Conservation (phyloP, 2,888 invertebrate genomes). For the Orchestes rusci region DNA sequence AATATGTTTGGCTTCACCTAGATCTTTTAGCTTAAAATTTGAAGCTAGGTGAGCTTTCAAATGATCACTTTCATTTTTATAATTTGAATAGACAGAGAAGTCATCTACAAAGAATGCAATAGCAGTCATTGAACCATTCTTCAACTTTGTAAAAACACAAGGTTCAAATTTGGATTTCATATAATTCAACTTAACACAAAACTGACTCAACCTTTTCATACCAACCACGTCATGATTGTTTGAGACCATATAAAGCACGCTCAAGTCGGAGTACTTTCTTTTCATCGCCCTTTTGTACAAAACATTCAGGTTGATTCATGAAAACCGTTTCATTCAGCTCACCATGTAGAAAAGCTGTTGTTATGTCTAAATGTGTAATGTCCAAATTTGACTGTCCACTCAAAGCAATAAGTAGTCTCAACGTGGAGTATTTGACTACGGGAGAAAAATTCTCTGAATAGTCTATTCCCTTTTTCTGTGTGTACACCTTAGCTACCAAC, state of each 20-base stretch:
- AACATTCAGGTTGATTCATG: constrained; percentile 27
- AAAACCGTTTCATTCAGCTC: no score
- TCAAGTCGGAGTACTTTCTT: constrained; percentile 19
- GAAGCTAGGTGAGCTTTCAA: constrained; percentile 16
- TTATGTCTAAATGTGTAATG: constrained; percentile 26
- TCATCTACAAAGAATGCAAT: constrained; percentile 27
- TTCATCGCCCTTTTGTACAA: constrained; percentile 8
- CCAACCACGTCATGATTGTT: constrained; percentile 26
- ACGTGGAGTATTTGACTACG: constrained; percentile 23
- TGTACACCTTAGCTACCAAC: constrained; percentile 29
- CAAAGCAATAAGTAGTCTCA: constrained; percentile 25
- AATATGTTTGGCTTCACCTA: constrained; percentile 14
- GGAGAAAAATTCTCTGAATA: constrained; percentile 29
- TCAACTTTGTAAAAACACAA: constrained; percentile 22
- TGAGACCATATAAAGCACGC: constrained; percentile 26
- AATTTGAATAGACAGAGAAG: constrained; percentile 27
- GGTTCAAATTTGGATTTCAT: constrained; percentile 23
- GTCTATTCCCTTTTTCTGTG: constrained; percentile 27
- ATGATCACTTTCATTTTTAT: constrained; percentile 14
- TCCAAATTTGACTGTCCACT: constrained; percentile 23
- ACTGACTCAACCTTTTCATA: constrained; percentile 20
- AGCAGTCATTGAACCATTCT: no score
- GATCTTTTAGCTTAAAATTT: constrained; percentile 23
- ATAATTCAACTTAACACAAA: constrained; percentile 17
- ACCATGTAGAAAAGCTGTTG: no score